Evolutionary conservation across 2,797 vertebrate genomes (phyloP).

Genomic region (Heliangelus exortis): DNA sequence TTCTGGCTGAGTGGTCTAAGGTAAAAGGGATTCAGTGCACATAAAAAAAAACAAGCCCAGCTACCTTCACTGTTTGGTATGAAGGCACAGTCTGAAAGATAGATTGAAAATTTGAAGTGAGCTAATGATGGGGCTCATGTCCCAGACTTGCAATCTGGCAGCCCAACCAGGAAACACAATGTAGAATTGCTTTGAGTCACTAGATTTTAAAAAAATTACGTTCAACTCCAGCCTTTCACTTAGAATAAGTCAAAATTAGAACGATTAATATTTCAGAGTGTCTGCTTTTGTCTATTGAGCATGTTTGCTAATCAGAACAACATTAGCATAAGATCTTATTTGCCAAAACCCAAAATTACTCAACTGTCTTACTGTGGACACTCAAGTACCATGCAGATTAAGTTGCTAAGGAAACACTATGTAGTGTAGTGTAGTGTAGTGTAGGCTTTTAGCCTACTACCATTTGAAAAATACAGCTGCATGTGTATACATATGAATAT

Average conservation of each 20-base stretch:
- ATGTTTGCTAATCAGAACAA: not conserved
- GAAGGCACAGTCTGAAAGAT: not conserved
- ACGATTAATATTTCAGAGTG: not conserved
- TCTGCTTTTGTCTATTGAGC: not conserved
- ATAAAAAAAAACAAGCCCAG: not conserved
- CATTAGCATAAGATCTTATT: not conserved
- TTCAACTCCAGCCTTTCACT: not conserved
- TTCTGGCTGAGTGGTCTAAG: conserved; percentile 15
- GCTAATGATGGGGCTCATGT: not conserved
- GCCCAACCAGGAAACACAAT: not conserved
- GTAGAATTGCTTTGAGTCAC: not conserved
- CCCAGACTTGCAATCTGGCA: not conserved
- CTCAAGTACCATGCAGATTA: not conserved
- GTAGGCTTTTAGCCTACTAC: not conserved
- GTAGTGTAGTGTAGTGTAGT: too few species aligned
- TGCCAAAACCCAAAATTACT: not conserved
- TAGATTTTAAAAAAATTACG: not conserved
- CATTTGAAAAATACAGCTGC: not conserved
- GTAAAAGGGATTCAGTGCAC: not conserved
- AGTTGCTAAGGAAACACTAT: not conserved
- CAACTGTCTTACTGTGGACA: not conserved
- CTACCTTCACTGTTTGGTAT: not conserved
- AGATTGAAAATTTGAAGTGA: not conserved
- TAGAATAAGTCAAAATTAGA: not conserved
- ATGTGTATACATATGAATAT: not conserved